Evolutionary conservation across 2,888 invertebrate genomes (phyloP).

Genomic region (Augiades crinisus): DNA sequence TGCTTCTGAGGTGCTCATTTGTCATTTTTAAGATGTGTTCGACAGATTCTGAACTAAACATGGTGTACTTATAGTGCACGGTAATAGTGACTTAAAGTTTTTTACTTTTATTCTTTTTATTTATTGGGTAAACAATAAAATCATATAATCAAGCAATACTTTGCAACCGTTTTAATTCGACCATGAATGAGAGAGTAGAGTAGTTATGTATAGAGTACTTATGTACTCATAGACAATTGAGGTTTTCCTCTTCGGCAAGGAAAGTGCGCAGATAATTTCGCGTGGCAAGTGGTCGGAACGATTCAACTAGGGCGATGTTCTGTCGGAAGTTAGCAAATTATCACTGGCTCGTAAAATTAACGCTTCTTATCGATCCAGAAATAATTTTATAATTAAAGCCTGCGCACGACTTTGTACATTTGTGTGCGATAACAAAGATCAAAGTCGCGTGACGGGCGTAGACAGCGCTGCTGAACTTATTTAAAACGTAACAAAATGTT

Average conservation of each 20-base stretch:
- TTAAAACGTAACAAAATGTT: constrained; percentile 81
- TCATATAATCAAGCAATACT: no score
- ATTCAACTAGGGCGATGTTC: constrained; percentile 74
- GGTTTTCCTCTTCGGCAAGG: constrained; percentile 30
- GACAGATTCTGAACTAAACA: no score
- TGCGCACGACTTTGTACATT: constrained; percentile 56
- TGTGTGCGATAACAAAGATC: constrained; percentile 49
- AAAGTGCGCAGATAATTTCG: constrained; percentile 58
- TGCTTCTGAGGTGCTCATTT: no score
- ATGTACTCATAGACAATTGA: constrained; percentile 22
- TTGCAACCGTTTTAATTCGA: no score
- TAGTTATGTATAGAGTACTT: no score
- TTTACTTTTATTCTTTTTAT: no score
- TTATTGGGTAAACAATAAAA: no score
- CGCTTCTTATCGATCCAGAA: constrained; percentile 79
- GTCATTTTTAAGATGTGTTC: no score
- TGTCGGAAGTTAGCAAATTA: constrained; percentile 82
- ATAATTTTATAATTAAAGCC: constrained; percentile 60
- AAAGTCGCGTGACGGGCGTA: constrained; percentile 50
- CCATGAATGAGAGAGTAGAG: no score
- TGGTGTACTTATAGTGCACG: no score
- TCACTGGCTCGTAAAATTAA: constrained; percentile 81
- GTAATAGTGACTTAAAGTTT: no score
- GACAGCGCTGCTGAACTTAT: constrained; percentile 65
- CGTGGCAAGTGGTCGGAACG: constrained; percentile 72